Evolutionary conservation across 1,140 invertebrate species (phyloP).

Genomic region (Phthorimaea operculella): DNA sequence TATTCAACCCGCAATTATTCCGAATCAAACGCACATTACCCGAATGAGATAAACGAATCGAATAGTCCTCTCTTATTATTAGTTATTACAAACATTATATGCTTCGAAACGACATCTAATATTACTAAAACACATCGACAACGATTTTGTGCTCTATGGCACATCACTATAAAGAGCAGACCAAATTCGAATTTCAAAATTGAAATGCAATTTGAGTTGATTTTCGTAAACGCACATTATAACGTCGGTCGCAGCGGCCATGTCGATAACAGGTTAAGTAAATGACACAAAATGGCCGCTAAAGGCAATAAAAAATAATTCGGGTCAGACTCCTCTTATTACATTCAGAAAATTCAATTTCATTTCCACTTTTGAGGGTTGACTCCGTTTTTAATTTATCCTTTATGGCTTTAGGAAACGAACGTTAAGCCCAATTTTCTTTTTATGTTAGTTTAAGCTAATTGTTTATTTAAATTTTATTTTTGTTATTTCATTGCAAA

Average conservation of each 20-base stretch:
- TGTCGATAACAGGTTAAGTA: constrained; percentile 55
- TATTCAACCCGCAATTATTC: constrained; percentile 25
- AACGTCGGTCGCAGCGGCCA: constrained; percentile 30
- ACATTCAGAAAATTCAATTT: constrained; percentile 51
- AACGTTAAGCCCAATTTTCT: constrained; percentile 23
- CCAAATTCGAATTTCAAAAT: not conserved
- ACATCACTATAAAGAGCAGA: constrained; percentile 3
- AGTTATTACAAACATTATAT: constrained; percentile 43
- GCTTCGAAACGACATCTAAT: constrained; percentile 15
- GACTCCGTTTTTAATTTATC: constrained; percentile 12
- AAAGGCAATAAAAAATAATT: constrained; percentile 50
- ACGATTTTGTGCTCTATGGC: constrained; percentile 16
- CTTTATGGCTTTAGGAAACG: constrained; percentile 32
- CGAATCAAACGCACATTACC: constrained; percentile 36
- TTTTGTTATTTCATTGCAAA: no score
- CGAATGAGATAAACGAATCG: constrained; percentile 43
- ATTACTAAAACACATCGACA: constrained; percentile 7
- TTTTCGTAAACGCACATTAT: constrained; percentile 15
- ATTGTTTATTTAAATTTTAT: no score
- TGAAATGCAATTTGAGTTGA: not conserved
- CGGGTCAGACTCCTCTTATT: constrained; percentile 38
- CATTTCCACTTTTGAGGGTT: constrained; percentile 30
- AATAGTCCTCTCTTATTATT: constrained; percentile 37
- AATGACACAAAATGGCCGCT: constrained; percentile 52
- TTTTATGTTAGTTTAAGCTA: constrained; percentile 13